Evolutionary conservation across 2,113 vertebrate species (phyloP).

Genomic region (Siniperca chuatsi): DNA sequence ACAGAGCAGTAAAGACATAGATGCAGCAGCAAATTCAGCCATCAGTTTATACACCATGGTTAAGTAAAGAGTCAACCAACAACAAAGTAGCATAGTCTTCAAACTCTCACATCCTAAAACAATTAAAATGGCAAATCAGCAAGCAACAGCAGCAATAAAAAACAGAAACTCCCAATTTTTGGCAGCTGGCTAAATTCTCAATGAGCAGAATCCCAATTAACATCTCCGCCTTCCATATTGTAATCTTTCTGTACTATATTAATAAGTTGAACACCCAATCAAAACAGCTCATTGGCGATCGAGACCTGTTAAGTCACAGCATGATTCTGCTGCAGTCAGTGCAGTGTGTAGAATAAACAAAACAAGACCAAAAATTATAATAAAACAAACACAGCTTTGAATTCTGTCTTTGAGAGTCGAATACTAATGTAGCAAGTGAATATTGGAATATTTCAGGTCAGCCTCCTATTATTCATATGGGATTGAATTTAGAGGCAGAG

Average conservation of each 20-base stretch:
- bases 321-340: background rate
- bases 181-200: background rate
- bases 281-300: background rate
- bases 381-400: slow-evolving; percentile 2
- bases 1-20: too few species aligned
- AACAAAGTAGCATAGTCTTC: background rate
- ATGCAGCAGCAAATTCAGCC: too few species aligned
- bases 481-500: slow-evolving; percentile 6
- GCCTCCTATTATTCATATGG: background rate
- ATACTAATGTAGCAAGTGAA: slow-evolving; percentile 8
- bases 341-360: background rate
- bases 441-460: slow-evolving; percentile 8
- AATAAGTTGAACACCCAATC: background rate
- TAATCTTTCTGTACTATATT: background rate
- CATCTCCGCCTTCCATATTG: background rate
- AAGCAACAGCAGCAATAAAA: background rate
- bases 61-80: background rate
- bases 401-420: background rate
- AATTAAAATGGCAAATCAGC: background rate
- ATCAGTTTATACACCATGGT: background rate
- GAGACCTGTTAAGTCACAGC: background rate
- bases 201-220: background rate
- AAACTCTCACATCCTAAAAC: background rate
- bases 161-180: too few species aligned
- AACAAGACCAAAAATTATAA: background rate